Percentiles rank a stretch among this genome's conserved stretches.
Evolutionary conservation across 2,888 invertebrate genomes (phyloP).

Genomic region (Acleris emargana): DNA sequence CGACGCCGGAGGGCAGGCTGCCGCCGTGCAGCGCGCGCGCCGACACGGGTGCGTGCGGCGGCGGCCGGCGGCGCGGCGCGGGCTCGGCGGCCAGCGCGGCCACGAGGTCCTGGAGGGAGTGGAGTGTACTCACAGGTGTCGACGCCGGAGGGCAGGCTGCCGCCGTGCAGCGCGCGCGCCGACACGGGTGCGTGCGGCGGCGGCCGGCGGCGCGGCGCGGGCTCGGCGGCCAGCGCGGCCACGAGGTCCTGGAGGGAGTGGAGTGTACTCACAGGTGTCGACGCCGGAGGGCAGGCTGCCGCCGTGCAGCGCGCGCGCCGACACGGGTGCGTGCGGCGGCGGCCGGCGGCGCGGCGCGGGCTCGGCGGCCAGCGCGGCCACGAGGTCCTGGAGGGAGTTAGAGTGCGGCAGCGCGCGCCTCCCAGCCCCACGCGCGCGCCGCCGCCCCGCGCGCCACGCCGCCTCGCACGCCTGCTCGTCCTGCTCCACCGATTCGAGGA

Average conservation of each 20-base stretch:
- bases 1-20: constrained; percentile 77
- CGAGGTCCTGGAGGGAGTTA: constrained; percentile 85
- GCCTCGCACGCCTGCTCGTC: constrained; percentile 86
- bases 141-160: constrained; percentile 77
- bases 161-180: constrained; percentile 74
- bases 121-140: constrained; percentile 64
- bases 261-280: constrained; percentile 66
- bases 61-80: constrained; percentile 58
- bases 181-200: constrained; percentile 62
- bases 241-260: constrained; percentile 81
- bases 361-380: constrained; percentile 77
- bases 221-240: constrained; percentile 76
- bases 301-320: constrained; percentile 73
- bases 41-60: constrained; percentile 62
- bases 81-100: constrained; percentile 77
- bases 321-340: constrained; percentile 60
- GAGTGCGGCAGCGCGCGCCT: constrained; percentile 77
- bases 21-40: constrained; percentile 76
- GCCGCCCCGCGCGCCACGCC: constrained; percentile 73
- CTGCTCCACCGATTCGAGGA: constrained; percentile 90
- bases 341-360: constrained; percentile 61
- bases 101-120: constrained; percentile 82
- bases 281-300: constrained; percentile 79
- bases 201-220: constrained; percentile 60
- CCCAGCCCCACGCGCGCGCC: constrained; percentile 54